phyloP scores from a whole-genome alignment of 2,113 vertebrate species.

The Erythrolamprus reginae region DNA sequence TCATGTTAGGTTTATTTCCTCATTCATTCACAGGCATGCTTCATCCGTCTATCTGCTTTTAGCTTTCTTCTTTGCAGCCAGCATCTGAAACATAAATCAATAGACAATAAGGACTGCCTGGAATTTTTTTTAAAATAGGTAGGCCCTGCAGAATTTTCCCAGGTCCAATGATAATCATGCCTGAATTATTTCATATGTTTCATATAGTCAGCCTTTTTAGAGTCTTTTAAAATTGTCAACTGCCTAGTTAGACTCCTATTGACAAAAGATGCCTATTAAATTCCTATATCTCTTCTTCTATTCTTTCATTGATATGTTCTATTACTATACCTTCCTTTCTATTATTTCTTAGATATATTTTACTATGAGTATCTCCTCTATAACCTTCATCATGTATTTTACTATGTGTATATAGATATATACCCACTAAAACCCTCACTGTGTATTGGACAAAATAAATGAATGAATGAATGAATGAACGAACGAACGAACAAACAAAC shows the following conservation, averaged over 20 bases:
- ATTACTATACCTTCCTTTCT: no score
- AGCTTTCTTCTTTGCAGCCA: background rate
- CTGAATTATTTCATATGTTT: background rate
- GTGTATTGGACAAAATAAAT: no score
- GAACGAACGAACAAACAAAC: no score
- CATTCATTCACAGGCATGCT: background rate
- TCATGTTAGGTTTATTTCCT: background rate
- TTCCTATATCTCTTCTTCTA: no score
- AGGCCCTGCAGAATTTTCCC: background rate
- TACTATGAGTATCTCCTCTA: no score
- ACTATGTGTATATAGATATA: no score
- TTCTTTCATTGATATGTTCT: no score
- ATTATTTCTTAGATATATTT: no score
- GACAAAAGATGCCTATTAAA: background rate
- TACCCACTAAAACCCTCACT: no score
- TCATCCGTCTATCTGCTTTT: background rate
- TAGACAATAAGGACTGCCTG: background rate
- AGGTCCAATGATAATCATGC: background rate
- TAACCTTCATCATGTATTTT: no score
- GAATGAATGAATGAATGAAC: no score
- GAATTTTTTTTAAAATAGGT: no score
- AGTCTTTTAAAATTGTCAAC: background rate
- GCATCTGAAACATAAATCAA: background rate
- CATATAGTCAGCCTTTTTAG: background rate
- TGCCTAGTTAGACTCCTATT: background rate